These are phyloP conservation scores for Xiphias gladius DNA, from an alignment of 2,113 vertebrate species.

Conservation along the genomic window DNA sequence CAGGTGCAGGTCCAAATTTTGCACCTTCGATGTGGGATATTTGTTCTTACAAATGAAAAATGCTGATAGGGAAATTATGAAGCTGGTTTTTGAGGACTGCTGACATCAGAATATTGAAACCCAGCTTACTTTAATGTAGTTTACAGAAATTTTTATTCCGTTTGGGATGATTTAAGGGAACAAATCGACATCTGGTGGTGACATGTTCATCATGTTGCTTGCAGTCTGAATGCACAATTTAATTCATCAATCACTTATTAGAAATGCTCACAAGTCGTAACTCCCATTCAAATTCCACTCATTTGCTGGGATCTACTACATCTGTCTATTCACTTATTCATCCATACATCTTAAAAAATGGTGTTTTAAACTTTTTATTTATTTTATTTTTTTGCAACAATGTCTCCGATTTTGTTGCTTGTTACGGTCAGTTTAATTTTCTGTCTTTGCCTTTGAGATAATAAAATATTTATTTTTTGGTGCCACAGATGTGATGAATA, in stretches of 20 bases:
- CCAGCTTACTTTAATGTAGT: neutral
- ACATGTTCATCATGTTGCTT: constrained; percentile 59
- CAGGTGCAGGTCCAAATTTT: neutral
- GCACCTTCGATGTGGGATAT: neutral
- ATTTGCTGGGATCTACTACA: neutral
- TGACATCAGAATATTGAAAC: neutral
- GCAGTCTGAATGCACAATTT: neutral
- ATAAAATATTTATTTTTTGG: neutral
- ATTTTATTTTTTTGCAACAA: neutral
- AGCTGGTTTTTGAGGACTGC: neutral
- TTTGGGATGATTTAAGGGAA: neutral
- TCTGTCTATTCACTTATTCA: constrained; percentile 1
- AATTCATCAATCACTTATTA: neutral
- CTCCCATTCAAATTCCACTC: constrained; percentile 1
- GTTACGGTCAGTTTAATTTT: constrained; percentile 14
- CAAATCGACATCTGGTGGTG: constrained; percentile 16
- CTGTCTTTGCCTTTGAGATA: constrained; percentile 20
- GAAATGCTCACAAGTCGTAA: neutral
- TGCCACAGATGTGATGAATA: neutral
- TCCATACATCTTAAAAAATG: constrained; percentile 3
- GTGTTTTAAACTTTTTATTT: neutral
- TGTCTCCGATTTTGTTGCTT: neutral
- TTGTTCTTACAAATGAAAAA: neutral
- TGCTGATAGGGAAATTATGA: neutral
- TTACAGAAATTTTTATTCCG: neutral